These are phyloP conservation scores for Myrmecobius fasciatus DNA, from an alignment of 2,113 vertebrate genomes.

Conservation along the genomic window DNA sequence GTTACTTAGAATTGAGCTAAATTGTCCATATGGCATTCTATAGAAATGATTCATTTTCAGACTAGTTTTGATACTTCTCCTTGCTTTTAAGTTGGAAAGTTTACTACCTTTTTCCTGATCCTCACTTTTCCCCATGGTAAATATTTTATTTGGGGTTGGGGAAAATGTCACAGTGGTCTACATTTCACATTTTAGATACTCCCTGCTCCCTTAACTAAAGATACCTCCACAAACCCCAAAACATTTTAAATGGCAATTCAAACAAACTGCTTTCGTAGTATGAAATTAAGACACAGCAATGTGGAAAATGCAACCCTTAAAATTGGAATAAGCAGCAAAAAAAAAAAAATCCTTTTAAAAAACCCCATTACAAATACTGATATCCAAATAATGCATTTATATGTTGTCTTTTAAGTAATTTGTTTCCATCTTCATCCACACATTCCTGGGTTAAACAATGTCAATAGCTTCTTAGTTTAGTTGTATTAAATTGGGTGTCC, in stretches of 20 bases:
- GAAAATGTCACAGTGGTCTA: background rate
- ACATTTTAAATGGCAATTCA: background rate
- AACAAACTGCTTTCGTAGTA: background rate
- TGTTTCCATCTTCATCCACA: background rate
- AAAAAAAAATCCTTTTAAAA: background rate
- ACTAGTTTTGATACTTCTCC: constrained; percentile 41
- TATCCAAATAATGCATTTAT: background rate
- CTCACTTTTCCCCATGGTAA: constrained; percentile 34
- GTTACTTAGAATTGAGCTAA: constrained; percentile 12
- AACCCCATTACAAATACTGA: background rate
- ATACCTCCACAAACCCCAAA: constrained; percentile 27
- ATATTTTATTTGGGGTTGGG: constrained; percentile 44
- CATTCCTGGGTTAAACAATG: background rate
- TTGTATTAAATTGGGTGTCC: background rate
- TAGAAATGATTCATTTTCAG: constrained; percentile 41
- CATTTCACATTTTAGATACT: constrained; percentile 18
- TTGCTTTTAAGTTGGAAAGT: constrained; percentile 53
- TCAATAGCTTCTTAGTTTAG: background rate
- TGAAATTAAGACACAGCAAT: constrained; percentile 23
- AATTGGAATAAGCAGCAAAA: constrained; percentile 19
- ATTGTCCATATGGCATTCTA: background rate
- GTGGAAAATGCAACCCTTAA: background rate
- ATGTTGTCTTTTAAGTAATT: background rate
- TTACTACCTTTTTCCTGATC: constrained; percentile 23
- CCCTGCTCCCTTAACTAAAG: background rate